phyloP scores from a whole-genome alignment of 2,797 vertebrate genomes.

The Neoniphon sammara region DNA sequence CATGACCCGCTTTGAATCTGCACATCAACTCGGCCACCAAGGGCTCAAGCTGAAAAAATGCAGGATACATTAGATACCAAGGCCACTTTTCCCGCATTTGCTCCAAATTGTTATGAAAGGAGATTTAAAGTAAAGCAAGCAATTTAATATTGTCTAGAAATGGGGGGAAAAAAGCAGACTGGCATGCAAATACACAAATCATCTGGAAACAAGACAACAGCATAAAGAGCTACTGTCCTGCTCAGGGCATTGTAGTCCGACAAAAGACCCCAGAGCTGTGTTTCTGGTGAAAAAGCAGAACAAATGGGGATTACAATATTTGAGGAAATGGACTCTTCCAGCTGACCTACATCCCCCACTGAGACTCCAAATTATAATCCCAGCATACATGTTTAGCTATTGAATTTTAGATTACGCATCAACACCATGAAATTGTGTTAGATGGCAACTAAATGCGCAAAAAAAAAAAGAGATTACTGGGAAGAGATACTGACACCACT shows the following conservation, averaged over 20 bases:
- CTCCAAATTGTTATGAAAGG: background rate
- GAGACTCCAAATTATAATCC: slow-evolving; percentile 75
- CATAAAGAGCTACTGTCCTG: slow-evolving; percentile 47
- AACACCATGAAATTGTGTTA: slow-evolving; percentile 71
- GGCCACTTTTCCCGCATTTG: background rate
- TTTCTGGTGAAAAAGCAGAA: slow-evolving; percentile 73
- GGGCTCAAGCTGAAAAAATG: slow-evolving; percentile 21
- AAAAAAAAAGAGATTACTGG: slow-evolving; percentile 54
- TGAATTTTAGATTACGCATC: slow-evolving; percentile 69
- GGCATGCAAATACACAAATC: slow-evolving; percentile 18
- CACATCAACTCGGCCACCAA: slow-evolving; percentile 9
- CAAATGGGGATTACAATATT: slow-evolving; percentile 80
- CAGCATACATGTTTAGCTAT: slow-evolving; percentile 64
- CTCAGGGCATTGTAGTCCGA: slow-evolving; percentile 55
- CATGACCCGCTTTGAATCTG: slow-evolving; percentile 44
- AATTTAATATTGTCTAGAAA: background rate
- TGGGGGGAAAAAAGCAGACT: slow-evolving; percentile 1
- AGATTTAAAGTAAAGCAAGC: background rate
- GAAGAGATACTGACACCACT: slow-evolving; percentile 32
- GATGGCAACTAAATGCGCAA: slow-evolving; percentile 64
- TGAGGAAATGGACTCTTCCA: slow-evolving; percentile 77
- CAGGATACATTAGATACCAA: background rate
- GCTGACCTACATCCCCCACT: slow-evolving; percentile 77
- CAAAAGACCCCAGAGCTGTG: slow-evolving; percentile 67
- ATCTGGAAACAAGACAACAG: slow-evolving; percentile 38